Percentiles rank a stretch among this genome's conserved stretches.
These are phyloP conservation scores for Drosophila santomea DNA, from an alignment of 1,140 invertebrate genomes.

Conservation along the genomic window DNA sequence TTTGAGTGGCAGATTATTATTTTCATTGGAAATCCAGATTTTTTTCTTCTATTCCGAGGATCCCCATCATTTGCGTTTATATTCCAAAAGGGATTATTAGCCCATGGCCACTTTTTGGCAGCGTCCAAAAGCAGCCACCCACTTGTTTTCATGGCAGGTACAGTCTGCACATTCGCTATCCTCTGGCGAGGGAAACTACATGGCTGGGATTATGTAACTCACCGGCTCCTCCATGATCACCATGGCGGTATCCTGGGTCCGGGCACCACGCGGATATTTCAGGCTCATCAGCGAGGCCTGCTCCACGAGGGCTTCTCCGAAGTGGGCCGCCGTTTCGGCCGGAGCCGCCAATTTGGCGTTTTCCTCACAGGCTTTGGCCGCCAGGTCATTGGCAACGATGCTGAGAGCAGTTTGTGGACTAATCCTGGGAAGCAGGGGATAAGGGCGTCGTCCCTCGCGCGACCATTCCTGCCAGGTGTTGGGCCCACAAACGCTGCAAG, in stretches of 20 bases:
- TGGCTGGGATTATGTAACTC: conserved; percentile 74
- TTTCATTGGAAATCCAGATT: background rate
- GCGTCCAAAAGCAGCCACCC: background rate
- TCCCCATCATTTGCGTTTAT: background rate
- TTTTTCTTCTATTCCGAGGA: background rate
- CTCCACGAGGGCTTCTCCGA: conserved; percentile 49
- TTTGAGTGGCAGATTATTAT: conserved; percentile 3
- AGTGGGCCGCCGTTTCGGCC: conserved; percentile 66
- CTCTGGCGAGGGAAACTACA: conserved; percentile 18
- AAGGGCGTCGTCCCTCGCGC: conserved; percentile 92
- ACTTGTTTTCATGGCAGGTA: conserved; percentile 2
- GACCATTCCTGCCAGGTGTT: conserved; percentile 94
- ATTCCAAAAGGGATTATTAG: background rate
- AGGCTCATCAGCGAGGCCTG: conserved; percentile 51
- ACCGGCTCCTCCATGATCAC: conserved; percentile 79
- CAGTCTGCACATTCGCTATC: conserved; percentile 75
- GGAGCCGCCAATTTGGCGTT: conserved; percentile 85
- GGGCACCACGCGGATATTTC: conserved; percentile 38
- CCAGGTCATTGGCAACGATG: conserved; percentile 91
- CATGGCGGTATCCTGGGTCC: conserved; percentile 39
- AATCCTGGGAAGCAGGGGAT: conserved; percentile 92
- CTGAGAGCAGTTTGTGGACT: conserved; percentile 93
- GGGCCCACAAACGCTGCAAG: conserved; percentile 90
- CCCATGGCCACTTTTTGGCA: background rate
- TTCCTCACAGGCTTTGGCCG: conserved; percentile 85